Evolutionary conservation across 2,113 vertebrate genomes (phyloP), one percentile per base, ranked within the genome.

Genomic region (Papio anubis): DNA sequence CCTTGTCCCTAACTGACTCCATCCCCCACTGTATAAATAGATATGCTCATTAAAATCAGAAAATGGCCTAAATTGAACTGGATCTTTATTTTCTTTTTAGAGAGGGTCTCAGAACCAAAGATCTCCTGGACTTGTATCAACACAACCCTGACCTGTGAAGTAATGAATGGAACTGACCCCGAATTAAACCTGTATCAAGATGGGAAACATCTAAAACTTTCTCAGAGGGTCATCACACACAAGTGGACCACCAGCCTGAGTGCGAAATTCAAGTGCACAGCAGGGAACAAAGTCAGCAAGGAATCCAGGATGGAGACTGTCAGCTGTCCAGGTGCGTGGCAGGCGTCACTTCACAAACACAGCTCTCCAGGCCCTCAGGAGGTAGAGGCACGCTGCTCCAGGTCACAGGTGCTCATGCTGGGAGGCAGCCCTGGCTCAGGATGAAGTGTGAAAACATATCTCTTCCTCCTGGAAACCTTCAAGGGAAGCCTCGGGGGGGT

Each of bases 61-160:
- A 55, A 93, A n/a, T 52, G 27, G 11, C 70, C 89, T 59, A 38
- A 43, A 27, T 59, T 5, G 68, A 90, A 76, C 43, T 23, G 48
- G 8, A 84, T 93, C 50, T 97, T 97, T 89, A 21, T 83, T 94
- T 93, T 91, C 72, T 96, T 97, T 96, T 57, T 76, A 98, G 97
- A 98, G 88, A 23, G 0, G 57, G 94, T 97, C 78, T 98, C 98
- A n/a, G 48, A 72, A 38, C 98, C 97, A 17, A 0, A 1, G 10
- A 90, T 98, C 78, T 35, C 5, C n/a, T 97, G 84, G 97, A 38
- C 30, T 2, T 98, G 98, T 64, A 12, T 1, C 45, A 87, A 64
- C 1, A 30, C 0, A 66, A 96, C 30, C 2, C 16, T 98, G 75
- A 94, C 7, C 59, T 98, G 98, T 35, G 1, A 90, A 57, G 38